These are phyloP conservation scores for Tolmerus cingulatus DNA, from an alignment of 2,888 invertebrate species.

Conservation along the genomic window DNA sequence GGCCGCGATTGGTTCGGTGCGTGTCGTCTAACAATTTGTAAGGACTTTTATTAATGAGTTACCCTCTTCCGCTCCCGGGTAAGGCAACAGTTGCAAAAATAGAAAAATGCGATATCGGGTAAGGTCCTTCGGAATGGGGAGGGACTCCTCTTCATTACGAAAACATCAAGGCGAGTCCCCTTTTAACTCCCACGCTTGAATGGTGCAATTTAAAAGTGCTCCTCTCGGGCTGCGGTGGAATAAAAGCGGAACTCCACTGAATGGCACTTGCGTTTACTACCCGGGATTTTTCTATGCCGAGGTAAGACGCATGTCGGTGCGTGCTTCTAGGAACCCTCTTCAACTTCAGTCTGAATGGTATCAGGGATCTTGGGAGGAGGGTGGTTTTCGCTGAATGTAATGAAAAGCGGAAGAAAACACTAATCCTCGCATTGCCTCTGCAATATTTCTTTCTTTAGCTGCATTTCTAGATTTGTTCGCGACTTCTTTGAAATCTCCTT, in stretches of 20 bases:
- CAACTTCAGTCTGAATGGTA: background rate
- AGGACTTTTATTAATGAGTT: conserved; percentile 33
- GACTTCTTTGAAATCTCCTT: background rate
- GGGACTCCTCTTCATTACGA: background rate
- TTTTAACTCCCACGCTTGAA: background rate
- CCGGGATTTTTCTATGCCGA: background rate
- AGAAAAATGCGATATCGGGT: conserved; percentile 6
- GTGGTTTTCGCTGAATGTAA: background rate
- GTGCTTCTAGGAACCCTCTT: background rate
- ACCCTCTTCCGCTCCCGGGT: background rate
- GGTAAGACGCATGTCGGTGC: background rate
- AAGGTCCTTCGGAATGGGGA: background rate
- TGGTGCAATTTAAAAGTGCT: background rate
- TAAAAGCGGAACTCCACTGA: background rate
- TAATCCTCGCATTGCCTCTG: background rate
- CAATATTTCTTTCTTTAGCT: background rate
- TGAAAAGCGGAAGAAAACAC: background rate
- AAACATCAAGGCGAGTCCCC: background rate
- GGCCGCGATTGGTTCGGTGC: background rate
- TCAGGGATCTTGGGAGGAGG: background rate
- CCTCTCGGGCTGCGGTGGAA: background rate
- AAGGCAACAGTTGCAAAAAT: conserved; percentile 33
- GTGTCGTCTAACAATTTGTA: conserved; percentile 33
- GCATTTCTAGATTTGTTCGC: background rate
- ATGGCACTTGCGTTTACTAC: background rate